Conservation (phyloP, 2,113 vertebrate species). For the Sturnira hondurensis region DNA sequence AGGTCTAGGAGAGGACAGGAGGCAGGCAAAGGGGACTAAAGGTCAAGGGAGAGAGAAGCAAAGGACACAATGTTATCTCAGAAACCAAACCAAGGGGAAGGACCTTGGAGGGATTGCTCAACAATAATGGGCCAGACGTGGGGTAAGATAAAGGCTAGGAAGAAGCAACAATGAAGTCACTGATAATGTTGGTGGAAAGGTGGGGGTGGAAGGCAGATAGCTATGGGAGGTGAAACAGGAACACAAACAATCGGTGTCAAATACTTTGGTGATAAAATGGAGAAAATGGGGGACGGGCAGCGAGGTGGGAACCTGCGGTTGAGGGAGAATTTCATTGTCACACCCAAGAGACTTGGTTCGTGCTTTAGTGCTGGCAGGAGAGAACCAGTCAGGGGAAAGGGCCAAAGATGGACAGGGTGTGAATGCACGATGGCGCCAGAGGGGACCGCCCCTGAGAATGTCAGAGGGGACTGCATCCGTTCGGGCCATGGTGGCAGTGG, state of each 20-base stretch:
- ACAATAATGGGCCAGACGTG: background rate
- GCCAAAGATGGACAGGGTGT: background rate
- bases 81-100: background rate
- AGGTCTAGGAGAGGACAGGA: background rate
- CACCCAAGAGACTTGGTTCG: background rate
- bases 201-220: background rate
- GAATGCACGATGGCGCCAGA: background rate
- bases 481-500: background rate
- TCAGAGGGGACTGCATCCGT: background rate
- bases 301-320: background rate
- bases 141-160: background rate
- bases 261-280: background rate
- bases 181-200: background rate
- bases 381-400: background rate
- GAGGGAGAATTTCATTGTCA: background rate
- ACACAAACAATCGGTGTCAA: background rate
- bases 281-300: background rate
- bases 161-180: background rate
- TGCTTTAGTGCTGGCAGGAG: background rate
- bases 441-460: background rate
- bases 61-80: background rate
- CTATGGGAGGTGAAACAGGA: background rate
- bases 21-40: background rate
- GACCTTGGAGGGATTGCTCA: background rate
- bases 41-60: background rate